These are phyloP conservation scores for Caerostris darwini DNA, from an alignment of 1,140 invertebrate species.

Conservation along the genomic window DNA sequence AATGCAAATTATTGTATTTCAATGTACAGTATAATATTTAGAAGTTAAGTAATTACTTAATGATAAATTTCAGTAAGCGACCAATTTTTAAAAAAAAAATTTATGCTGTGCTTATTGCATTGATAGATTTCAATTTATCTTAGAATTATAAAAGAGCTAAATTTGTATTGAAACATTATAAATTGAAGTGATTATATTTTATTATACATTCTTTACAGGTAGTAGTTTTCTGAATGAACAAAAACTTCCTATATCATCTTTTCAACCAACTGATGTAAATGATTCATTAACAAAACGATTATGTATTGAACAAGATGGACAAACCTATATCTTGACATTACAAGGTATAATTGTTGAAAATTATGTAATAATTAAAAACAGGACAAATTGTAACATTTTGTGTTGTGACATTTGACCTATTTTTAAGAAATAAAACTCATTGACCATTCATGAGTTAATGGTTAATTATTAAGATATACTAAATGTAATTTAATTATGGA, in stretches of 20 bases:
- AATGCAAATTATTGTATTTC: too few relatives aligned
- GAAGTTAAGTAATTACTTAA: too few relatives aligned
- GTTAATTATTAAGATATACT: too few relatives aligned
- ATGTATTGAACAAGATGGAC: constrained; percentile 76
- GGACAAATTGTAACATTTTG: too few relatives aligned
- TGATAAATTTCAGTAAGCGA: too few relatives aligned
- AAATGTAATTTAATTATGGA: too few relatives aligned
- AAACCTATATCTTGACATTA: constrained; percentile 71
- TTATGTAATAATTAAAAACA: too few relatives aligned
- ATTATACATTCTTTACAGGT: neutral
- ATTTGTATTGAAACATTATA: neutral
- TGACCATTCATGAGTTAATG: too few relatives aligned
- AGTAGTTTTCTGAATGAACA: constrained; percentile 68
- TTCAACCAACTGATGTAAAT: constrained; percentile 55
- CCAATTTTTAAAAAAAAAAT: too few relatives aligned
- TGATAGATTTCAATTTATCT: neutral
- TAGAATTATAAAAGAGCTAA: neutral
- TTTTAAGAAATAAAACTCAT: too few relatives aligned
- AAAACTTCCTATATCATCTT: constrained; percentile 65
- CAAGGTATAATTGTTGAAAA: constrained; percentile 56
- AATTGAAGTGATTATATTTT: neutral
- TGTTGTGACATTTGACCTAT: too few relatives aligned
- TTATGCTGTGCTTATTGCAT: neutral
- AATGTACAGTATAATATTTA: too few relatives aligned
- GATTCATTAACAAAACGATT: constrained; percentile 70